Evolutionary conservation across 2,888 invertebrate species (phyloP).

Genomic region (Microctonus hyperodae): DNA sequence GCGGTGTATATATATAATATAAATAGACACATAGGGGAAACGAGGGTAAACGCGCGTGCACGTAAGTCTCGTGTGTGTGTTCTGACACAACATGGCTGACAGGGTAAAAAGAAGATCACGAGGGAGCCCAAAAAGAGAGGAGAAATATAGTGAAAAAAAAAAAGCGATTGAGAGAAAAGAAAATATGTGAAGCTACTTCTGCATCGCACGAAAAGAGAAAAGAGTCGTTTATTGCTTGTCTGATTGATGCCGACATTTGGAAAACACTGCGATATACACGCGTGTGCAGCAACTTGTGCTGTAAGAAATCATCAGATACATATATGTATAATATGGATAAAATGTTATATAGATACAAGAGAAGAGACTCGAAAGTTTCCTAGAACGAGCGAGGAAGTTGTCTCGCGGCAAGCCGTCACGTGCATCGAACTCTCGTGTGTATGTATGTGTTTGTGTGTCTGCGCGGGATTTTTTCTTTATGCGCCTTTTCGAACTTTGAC

Average conservation of each 20-base stretch:
- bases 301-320: background rate
- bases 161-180: background rate
- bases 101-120: constrained; percentile 25
- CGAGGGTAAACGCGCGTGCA: background rate
- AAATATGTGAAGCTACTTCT: background rate
- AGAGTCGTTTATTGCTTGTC: constrained; percentile 41
- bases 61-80: background rate
- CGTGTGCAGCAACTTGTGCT: constrained; percentile 4
- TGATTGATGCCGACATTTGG: constrained; percentile 62
- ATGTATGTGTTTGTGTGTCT: background rate
- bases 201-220: background rate
- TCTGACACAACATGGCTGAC: constrained; percentile 37
- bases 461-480: background rate
- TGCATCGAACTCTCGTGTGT: constrained; percentile 18
- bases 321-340: background rate
- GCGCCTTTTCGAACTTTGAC: constrained; percentile 22
- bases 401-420: constrained; percentile 23
- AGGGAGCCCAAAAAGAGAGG: background rate
- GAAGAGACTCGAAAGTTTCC: constrained; percentile 23
- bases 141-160: constrained; percentile 23
- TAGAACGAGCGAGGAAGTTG: constrained; percentile 24
- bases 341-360: background rate
- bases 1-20: too few species aligned
- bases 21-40: too few species aligned
- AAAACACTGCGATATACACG: constrained; percentile 49